Percentiles rank a stretch among this genome's conserved stretches.
Evolutionary conservation across 2,113 vertebrate species (phyloP).

Genomic region (Brachyistius frenatus): DNA sequence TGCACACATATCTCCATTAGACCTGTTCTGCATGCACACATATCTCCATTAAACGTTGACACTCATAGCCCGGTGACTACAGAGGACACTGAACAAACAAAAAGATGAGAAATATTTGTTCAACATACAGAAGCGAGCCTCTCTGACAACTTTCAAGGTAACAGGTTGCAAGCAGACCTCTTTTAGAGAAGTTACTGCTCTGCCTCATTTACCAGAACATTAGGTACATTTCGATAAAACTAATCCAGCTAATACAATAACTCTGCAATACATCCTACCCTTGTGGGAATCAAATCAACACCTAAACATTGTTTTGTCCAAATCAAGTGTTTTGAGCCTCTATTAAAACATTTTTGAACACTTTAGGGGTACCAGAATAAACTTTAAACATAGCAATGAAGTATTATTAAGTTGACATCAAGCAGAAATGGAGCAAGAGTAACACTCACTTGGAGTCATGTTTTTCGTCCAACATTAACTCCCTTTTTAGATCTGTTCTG

Average conservation of each 20-base stretch:
- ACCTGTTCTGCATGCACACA: conserved; percentile 46
- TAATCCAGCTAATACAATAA: background rate
- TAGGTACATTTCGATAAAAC: background rate
- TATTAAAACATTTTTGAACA: background rate
- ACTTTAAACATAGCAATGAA: no score
- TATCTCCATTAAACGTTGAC: conserved; percentile 69
- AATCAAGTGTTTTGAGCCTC: no score
- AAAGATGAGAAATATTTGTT: conserved; percentile 37
- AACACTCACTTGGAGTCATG: background rate
- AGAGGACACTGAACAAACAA: conserved; percentile 39
- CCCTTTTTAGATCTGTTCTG: background rate
- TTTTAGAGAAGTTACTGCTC: background rate
- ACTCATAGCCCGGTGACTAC: conserved; percentile 38
- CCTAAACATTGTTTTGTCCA: no score
- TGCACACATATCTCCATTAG: conserved; percentile 54
- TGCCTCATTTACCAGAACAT: background rate
- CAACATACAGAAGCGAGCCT: background rate
- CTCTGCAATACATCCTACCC: no score
- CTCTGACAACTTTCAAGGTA: background rate
- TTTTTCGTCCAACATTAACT: background rate
- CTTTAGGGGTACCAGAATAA: no score
- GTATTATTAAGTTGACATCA: no score
- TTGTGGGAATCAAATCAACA: no score
- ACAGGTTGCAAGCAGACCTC: background rate
- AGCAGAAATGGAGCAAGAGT: background rate